These are phyloP conservation scores for Babyrousa celebensis DNA, from an alignment of 2,797 vertebrate genomes.

Conservation along the genomic window DNA sequence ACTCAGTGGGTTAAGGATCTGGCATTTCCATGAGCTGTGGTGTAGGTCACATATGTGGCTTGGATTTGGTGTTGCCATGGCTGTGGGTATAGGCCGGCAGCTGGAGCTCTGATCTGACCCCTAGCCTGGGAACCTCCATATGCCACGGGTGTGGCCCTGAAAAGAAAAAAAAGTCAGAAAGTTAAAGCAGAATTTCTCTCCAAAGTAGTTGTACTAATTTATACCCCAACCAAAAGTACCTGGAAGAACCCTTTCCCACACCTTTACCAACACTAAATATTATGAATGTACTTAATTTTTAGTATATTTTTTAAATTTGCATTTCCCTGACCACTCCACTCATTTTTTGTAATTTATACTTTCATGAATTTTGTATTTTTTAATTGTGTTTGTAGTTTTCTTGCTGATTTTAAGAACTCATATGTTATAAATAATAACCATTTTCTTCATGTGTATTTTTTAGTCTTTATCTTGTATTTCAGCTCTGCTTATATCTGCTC, in stretches of 20 bases:
- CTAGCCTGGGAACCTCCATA: too few species aligned
- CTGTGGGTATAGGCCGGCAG: too few species aligned
- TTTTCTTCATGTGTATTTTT: background rate
- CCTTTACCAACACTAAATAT: background rate
- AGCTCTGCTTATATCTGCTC: background rate
- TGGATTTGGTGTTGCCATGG: too few species aligned
- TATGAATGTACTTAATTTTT: background rate
- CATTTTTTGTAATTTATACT: conserved; percentile 48
- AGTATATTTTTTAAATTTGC: conserved; percentile 3
- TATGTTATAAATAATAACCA: conserved; percentile 18
- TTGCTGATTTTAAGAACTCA: conserved; percentile 37
- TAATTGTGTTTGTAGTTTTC: conserved; percentile 42
- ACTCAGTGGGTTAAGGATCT: too few species aligned
- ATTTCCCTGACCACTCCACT: background rate
- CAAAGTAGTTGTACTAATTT: background rate
- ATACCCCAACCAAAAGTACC: background rate
- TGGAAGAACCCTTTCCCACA: conserved; percentile 24
- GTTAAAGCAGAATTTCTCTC: conserved; percentile 26
- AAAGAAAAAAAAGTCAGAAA: background rate
- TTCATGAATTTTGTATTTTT: background rate
- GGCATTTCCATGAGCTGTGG: too few species aligned
- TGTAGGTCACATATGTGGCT: too few species aligned
- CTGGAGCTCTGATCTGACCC: too few species aligned
- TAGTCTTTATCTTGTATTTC: conserved; percentile 27
- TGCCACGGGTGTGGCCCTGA: too few species aligned